Percentiles rank a stretch among this genome's conserved stretches.
Conservation (phyloP, 2,888 invertebrate species). For the Apodemia mormo region DNA sequence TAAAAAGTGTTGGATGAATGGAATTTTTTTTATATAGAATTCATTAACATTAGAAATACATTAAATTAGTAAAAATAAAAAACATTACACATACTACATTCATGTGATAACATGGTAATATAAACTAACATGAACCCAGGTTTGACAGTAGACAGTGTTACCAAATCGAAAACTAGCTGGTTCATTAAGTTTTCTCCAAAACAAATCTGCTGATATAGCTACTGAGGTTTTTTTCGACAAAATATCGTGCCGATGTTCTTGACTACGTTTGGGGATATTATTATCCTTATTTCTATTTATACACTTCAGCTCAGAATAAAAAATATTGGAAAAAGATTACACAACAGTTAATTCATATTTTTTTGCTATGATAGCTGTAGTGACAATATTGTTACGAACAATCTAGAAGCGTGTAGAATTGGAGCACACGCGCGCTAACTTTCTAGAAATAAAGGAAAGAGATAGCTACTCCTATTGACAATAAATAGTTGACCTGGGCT, state of each 20-base stretch:
- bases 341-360: background rate
- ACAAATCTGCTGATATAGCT: background rate
- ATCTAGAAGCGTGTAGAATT: too few relatives aligned
- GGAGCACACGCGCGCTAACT: too few relatives aligned
- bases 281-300: background rate
- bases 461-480: too few relatives aligned
- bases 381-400: background rate
- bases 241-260: constrained; percentile 1
- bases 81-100: too few relatives aligned
- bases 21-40: background rate
- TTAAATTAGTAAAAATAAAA: too few relatives aligned
- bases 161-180: background rate
- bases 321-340: background rate
- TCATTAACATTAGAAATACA: background rate
- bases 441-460: too few relatives aligned
- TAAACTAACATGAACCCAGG: background rate
- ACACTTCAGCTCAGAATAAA: background rate
- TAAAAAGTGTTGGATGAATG: background rate
- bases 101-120: too few relatives aligned
- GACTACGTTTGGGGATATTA: constrained; percentile 2
- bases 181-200: background rate
- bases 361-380: background rate
- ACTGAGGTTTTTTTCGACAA: background rate
- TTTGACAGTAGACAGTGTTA: background rate
- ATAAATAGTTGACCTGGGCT: too few relatives aligned